A percentile compares a stretch with the other conserved stretches of the same genome.
Conservation (phyloP, 1,140 invertebrate genomes). For the Neotoxoptera formosana region DNA sequence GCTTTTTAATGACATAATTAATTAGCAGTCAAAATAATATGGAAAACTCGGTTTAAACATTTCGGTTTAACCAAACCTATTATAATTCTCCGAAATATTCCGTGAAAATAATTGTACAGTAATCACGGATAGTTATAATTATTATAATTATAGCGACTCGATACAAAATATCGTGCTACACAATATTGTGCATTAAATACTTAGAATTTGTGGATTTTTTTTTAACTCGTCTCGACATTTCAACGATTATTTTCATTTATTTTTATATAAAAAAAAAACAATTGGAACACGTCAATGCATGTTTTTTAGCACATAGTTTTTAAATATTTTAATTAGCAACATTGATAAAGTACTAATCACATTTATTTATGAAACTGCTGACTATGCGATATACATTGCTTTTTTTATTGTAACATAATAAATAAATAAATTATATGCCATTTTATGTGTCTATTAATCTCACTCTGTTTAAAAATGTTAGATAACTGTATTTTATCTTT, state of each 20-base stretch:
- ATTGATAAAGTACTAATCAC: neutral
- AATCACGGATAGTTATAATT: neutral
- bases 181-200: neutral
- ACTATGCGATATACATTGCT: neutral
- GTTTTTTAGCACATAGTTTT: neutral
- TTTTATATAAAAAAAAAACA: no score
- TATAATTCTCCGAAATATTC: neutral
- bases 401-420: neutral
- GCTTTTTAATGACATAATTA: neutral
- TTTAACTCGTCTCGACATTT: neutral
- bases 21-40: neutral
- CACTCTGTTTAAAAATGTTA: no score
- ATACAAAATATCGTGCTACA: neutral
- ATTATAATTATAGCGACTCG: neutral
- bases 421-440: no score
- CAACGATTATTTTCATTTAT: neutral
- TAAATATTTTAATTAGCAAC: neutral
- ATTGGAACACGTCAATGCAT: neutral
- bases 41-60: neutral
- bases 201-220: neutral
- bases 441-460: no score
- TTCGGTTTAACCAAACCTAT: neutral
- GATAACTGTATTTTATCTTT: no score
- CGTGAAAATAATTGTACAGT: neutral
- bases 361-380: neutral